Evolutionary conservation across 1,140 invertebrate species (phyloP).

Genomic region (Neodiprion virginianus): DNA sequence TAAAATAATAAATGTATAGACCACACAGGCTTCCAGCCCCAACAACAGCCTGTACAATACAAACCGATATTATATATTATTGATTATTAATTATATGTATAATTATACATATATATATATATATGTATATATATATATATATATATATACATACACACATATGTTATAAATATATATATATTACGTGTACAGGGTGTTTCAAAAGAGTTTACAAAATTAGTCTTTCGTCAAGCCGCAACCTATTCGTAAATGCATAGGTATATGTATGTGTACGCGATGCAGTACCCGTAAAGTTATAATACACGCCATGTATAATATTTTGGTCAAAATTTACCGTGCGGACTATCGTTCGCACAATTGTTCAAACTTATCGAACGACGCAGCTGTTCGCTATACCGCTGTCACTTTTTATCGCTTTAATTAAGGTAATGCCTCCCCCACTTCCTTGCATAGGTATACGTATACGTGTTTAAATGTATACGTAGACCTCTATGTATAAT

Average conservation of each 20-base stretch:
- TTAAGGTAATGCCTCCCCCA: not conserved
- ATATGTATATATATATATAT: constrained; percentile 30
- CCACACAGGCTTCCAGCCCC: constrained; percentile 24
- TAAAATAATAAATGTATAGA: constrained; percentile 17
- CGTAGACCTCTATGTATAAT: not conserved
- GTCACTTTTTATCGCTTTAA: not conserved
- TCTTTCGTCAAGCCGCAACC: too few species aligned
- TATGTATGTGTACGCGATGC: too few species aligned
- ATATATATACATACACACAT: not conserved
- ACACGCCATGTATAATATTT: too few species aligned
- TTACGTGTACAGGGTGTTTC: constrained; percentile 58
- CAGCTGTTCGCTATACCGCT: not conserved
- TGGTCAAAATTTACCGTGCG: too few species aligned
- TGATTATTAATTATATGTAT: constrained; percentile 53
- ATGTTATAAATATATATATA: constrained; percentile 30
- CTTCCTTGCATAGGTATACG: not conserved
- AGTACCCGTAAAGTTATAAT: too few species aligned
- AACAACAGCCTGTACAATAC: constrained; percentile 57
- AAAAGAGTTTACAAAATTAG: constrained; percentile 37
- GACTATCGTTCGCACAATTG: not conserved
- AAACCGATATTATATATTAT: constrained; percentile 57
- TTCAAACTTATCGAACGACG: not conserved
- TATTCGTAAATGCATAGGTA: too few species aligned
- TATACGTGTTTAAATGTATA: not conserved
- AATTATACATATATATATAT: constrained; percentile 22